phyloP scores from a whole-genome alignment of 2,113 vertebrate species.

The Grallaria varia region DNA sequence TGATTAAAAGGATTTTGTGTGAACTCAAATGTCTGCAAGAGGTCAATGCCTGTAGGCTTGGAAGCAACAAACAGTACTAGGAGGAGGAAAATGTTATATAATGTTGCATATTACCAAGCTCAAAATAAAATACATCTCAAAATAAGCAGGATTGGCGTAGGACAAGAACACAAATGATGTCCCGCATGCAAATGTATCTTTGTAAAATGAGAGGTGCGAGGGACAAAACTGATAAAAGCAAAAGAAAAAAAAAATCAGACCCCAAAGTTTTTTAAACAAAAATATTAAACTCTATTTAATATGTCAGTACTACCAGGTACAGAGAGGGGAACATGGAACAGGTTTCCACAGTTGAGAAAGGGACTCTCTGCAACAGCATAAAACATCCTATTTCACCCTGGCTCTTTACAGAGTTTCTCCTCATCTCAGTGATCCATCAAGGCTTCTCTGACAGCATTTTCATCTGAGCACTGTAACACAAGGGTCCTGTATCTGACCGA shows the following conservation, averaged over 20 bases:
- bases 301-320: not conserved
- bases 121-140: not conserved
- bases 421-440: not conserved
- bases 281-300: not conserved
- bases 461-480: not conserved
- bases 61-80: not conserved
- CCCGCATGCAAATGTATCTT: accelerated
- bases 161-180: not conserved
- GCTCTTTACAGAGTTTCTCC: not conserved
- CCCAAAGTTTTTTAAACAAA: not conserved
- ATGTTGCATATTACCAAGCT: not conserved
- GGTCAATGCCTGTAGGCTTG: not conserved
- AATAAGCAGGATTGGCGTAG: not conserved
- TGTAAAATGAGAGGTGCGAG: not conserved
- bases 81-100: not conserved
- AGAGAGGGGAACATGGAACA: not conserved
- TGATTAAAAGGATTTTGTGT: not conserved
- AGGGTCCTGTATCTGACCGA: not conserved
- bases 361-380: not conserved
- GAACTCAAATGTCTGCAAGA: not conserved
- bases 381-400: not conserved
- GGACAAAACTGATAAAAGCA: accelerated
- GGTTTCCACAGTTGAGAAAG: not conserved
- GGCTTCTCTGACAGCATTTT: not conserved
- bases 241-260: not conserved